Percentiles rank a stretch among this genome's conserved stretches.
phyloP scores from a whole-genome alignment of 2,797 vertebrate species.

The Typhlichthys eigenmanni region DNA sequence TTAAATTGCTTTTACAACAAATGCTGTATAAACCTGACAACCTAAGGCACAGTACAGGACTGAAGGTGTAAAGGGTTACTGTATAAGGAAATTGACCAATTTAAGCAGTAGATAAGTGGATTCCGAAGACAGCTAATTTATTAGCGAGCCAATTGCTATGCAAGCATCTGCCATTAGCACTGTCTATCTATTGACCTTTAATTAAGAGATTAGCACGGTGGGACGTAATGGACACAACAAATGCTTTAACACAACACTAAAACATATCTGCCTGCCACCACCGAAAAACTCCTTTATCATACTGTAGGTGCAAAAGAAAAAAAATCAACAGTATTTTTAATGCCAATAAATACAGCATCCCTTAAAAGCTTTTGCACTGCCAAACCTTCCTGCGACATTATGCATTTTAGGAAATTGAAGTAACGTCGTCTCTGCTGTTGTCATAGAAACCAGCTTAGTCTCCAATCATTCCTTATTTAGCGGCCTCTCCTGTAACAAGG shows the following conservation, averaged over 20 bases:
- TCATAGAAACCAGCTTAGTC: conserved; percentile 66
- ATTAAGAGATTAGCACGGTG: not conserved
- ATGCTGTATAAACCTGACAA: not conserved
- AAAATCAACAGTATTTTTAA: not conserved
- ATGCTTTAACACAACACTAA: not conserved
- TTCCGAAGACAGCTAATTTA: conserved; percentile 6
- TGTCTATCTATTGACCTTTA: conserved; percentile 21
- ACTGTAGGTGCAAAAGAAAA: not conserved
- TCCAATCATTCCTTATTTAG: conserved; percentile 15
- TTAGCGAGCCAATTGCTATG: conserved; percentile 5
- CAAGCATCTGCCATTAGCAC: not conserved
- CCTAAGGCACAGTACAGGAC: not conserved
- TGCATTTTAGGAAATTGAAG: conserved; percentile 38
- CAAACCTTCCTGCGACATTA: conserved; percentile 44
- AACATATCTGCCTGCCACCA: not conserved
- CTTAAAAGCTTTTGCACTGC: conserved; percentile 42
- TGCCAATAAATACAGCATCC: conserved; percentile 27
- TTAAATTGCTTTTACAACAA: not conserved
- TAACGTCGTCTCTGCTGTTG: conserved; percentile 51
- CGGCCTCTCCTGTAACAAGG: conserved; percentile 22
- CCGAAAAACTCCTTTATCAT: not conserved
- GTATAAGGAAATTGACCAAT: conserved; percentile 14
- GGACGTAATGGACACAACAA: not conserved
- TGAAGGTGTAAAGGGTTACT: not conserved
- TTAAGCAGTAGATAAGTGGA: conserved; percentile 9